Conservation (phyloP, 2,797 vertebrate genomes). For the Botia almorhae region DNA sequence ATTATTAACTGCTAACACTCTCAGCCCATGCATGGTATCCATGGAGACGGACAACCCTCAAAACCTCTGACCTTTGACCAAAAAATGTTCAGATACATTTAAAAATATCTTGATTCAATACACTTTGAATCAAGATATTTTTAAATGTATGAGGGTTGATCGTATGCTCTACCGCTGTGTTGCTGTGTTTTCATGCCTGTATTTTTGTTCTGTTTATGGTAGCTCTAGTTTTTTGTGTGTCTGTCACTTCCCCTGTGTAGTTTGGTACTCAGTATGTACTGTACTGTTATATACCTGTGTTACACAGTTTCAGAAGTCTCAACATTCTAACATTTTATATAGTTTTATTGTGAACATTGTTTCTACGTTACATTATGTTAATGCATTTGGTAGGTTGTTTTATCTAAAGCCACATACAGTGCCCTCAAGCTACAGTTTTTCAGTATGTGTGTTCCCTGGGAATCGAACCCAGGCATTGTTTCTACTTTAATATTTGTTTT, state of each 20-base stretch:
- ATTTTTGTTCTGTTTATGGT: constrained; percentile 47
- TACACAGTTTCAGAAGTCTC: constrained; percentile 4
- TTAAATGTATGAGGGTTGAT: constrained; percentile 73
- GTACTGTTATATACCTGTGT: constrained; percentile 66
- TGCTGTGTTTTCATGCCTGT: constrained; percentile 59
- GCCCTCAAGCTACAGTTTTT: no score
- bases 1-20: constrained; percentile 72
- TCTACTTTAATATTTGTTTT: background rate
- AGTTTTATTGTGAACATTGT: no score
- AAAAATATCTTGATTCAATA: no score
- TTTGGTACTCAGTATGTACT: constrained; percentile 63
- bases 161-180: background rate
- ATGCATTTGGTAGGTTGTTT: no score
- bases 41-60: constrained; percentile 90
- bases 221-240: constrained; percentile 2
- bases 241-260: constrained; percentile 42
- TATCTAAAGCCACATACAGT: no score
- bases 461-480: background rate
- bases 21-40: constrained; percentile 84
- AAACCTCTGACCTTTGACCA: constrained; percentile 74
- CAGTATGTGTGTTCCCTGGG: no score
- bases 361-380: no score
- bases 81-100: background rate
- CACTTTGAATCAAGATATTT: constrained; percentile 51
- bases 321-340: no score